Conservation (phyloP, 2,113 vertebrate species). For the Prolemur simus region DNA sequence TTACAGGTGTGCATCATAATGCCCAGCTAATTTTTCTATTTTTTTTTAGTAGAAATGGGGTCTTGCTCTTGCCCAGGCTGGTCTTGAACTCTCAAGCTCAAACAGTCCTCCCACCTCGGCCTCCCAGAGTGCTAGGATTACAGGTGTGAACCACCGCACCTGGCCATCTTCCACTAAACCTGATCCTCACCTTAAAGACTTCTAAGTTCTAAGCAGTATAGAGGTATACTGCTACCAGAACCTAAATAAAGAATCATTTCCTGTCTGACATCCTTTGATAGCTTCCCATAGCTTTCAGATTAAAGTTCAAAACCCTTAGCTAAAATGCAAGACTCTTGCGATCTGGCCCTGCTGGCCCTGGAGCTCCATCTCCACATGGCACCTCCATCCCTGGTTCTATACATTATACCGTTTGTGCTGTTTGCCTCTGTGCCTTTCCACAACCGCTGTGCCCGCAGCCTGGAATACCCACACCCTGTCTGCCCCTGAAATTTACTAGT, state of each 20-base stretch:
- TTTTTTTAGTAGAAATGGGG: too few relatives aligned
- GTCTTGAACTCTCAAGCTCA: too few relatives aligned
- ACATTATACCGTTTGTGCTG: rapidly evolving
- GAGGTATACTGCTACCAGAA: not conserved
- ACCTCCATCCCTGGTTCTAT: not conserved
- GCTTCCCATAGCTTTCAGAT: not conserved
- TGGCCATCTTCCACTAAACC: not conserved
- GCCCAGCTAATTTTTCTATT: too few relatives aligned
- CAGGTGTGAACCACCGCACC: too few relatives aligned
- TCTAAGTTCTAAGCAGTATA: too few relatives aligned
- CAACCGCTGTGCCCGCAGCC: not conserved
- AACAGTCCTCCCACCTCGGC: too few relatives aligned
- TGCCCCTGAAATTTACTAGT: not conserved
- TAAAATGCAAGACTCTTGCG: not conserved
- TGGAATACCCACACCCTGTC: not conserved
- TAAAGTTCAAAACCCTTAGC: not conserved
- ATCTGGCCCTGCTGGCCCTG: not conserved
- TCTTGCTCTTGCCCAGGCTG: too few relatives aligned
- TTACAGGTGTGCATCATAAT: too few relatives aligned
- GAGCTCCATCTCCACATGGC: not conserved
- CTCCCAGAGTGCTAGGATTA: too few relatives aligned
- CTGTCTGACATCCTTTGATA: not conserved
- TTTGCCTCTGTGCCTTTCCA: not conserved
- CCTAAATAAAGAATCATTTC: not conserved
- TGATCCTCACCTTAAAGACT: not conserved